Base-by-base conservation (phyloP, 1,140 invertebrate genomes). In the Drosophila simulans region DNA sequence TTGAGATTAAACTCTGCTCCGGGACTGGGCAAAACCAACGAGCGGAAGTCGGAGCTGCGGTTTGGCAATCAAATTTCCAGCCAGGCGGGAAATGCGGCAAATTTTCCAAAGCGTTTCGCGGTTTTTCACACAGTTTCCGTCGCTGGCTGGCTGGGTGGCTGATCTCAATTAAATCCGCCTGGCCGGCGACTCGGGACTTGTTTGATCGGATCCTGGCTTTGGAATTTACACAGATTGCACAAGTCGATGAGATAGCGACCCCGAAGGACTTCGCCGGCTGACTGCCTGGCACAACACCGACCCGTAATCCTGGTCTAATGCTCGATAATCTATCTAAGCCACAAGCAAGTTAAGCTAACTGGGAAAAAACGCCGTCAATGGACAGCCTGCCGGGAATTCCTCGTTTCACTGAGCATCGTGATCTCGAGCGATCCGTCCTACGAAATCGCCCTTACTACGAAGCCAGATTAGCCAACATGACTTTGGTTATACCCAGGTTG, bases 131-230 rank as follows among this genome's bases (percentile, higher is more conserved):
- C 66, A 79, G 77, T 80, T 43, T 22, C 42, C 40, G 39, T 12
- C 7, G 31, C 31, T 31, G 31, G 31, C 31, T 27, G 27, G 20
- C 3, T 39, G 13, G 10, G 10, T 34, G 62, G 64, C 64, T 89
- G 84, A 89, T 89, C 84, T 89, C 84, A 84, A 89, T 89, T 89
- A 89, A 89, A 89, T 89, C 84, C 84, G 52, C 34, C 31, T 20
- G 20, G 37, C 62, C 45, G 57, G 37, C 60, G 57, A 76, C 55
- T 73, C 40, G 17, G 62, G 73, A 86, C 82, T 90, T 88, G 86
- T 90, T 84, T 84, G 82, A 90, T 90, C 73, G 72, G 74, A 91
- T 86, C 88, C 82, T 75, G 79, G 79, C 82, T 83, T 91, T 91
- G 88, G 88, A 88, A 84, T 78, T 90, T 90, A 45, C 45, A 76